Evolutionary conservation across 2,888 invertebrate genomes (phyloP).

Genomic region (Pterostichus madidus): DNA sequence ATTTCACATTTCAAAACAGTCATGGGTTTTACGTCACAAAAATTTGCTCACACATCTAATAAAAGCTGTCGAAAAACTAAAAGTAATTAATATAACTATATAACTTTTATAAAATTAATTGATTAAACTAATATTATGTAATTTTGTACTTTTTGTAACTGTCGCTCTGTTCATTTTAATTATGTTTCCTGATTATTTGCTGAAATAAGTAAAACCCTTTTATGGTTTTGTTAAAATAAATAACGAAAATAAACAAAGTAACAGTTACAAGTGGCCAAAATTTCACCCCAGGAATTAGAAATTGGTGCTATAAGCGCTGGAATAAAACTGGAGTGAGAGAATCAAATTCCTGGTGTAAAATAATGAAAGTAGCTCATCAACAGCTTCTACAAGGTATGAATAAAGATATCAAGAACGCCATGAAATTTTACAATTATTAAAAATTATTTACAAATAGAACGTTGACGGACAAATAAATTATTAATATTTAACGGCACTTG

Average conservation of each 20-base stretch:
- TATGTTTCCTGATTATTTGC: neutral
- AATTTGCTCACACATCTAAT: constrained; percentile 15
- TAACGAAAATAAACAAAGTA: constrained; percentile 22
- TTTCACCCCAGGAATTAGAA: constrained; percentile 32
- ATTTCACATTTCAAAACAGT: constrained; percentile 29
- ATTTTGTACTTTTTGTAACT: constrained; percentile 44
- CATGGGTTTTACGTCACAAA: constrained; percentile 12
- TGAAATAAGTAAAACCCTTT: constrained; percentile 1
- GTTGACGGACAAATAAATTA: constrained; percentile 56
- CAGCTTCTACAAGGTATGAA: constrained; percentile 17
- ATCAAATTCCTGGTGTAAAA: constrained; percentile 45
- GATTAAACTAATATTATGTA: constrained; percentile 20
- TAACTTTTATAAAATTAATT: constrained; percentile 32
- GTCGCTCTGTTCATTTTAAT: constrained; percentile 18
- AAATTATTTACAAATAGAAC: constrained; percentile 49
- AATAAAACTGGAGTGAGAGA: constrained; percentile 24
- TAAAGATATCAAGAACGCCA: constrained; percentile 18
- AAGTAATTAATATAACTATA: constrained; percentile 25
- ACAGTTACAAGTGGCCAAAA: constrained; percentile 25
- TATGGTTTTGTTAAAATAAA: constrained; percentile 1
- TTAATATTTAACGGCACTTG: constrained; percentile 63
- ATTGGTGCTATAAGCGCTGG: constrained; percentile 21
- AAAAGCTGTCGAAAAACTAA: constrained; percentile 25
- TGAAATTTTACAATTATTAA: constrained; percentile 36
- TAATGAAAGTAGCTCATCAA: constrained; percentile 17